Evolutionary conservation across 2,113 vertebrate species (phyloP).

Genomic region (Phodopus roborovskii): DNA sequence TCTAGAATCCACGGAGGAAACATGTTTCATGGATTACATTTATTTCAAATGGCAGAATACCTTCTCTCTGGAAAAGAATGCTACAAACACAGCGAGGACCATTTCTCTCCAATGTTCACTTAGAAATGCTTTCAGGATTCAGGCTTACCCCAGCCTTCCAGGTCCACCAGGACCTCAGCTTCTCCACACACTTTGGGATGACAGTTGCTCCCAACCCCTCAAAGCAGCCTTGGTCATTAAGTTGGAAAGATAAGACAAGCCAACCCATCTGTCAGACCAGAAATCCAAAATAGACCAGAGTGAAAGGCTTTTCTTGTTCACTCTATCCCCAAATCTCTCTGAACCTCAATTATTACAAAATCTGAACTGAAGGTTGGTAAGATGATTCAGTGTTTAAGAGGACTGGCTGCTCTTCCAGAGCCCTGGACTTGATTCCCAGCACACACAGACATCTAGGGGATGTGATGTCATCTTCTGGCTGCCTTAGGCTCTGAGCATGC

Average conservation of each 20-base stretch:
- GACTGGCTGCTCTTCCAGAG: neutral
- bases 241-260: neutral
- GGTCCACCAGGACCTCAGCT: neutral
- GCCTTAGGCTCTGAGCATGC: neutral
- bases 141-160: neutral
- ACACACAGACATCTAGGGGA: neutral
- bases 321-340: neutral
- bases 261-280: neutral
- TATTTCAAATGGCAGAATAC: slow-evolving; percentile 53
- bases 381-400: neutral
- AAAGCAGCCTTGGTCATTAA: neutral
- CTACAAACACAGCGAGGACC: slow-evolving; percentile 41
- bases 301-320: neutral
- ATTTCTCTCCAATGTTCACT: slow-evolving; percentile 60
- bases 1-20: neutral
- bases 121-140: slow-evolving; percentile 51
- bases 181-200: neutral
- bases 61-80: slow-evolving; percentile 37
- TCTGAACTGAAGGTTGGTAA: neutral
- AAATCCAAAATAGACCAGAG: neutral
- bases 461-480: neutral
- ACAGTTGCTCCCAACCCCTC: neutral
- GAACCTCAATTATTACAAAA: neutral
- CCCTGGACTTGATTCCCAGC: neutral
- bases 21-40: slow-evolving; percentile 9